phyloP scores from a whole-genome alignment of 2,888 invertebrate species.

The Neoscelio sp. region DNA sequence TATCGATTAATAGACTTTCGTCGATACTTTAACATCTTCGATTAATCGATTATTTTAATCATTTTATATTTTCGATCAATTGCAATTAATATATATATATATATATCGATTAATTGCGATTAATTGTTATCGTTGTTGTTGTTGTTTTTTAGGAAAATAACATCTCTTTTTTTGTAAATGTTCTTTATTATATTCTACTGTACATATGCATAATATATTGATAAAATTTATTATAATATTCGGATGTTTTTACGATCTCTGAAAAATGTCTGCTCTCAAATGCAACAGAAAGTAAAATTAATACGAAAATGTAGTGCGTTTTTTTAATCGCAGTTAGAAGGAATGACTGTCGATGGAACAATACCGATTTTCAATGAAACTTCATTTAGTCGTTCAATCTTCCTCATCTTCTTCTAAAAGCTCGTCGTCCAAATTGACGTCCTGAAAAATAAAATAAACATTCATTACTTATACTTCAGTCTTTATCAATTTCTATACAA shows the following conservation, averaged over 20 bases:
- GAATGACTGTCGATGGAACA: constrained; percentile 52
- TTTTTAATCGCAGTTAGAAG: constrained; percentile 25
- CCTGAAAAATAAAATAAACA: constrained; percentile 85
- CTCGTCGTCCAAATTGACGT: constrained; percentile 90
- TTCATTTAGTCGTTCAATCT: constrained; percentile 8
- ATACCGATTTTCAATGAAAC: constrained; percentile 8
- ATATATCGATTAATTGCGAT: too few relatives aligned
- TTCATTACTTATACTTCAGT: too few relatives aligned
- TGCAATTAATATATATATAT: too few relatives aligned
- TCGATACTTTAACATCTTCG: too few relatives aligned
- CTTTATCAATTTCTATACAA: background rate
- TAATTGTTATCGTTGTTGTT: too few relatives aligned
- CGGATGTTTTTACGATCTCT: background rate
- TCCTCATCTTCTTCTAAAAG: constrained; percentile 85
- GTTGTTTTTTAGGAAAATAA: too few relatives aligned
- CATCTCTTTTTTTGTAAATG: constrained; percentile 49
- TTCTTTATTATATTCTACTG: constrained; percentile 53
- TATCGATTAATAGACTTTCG: too few relatives aligned
- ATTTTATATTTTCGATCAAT: too few relatives aligned
- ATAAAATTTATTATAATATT: constrained; percentile 39
- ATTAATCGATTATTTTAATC: too few relatives aligned
- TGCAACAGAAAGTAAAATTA: constrained; percentile 30
- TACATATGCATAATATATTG: constrained; percentile 54
- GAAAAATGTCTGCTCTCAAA: constrained; percentile 1
- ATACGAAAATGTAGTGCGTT: constrained; percentile 43